A percentile compares a stretch with the other conserved stretches of the same genome.
Evolutionary conservation across 2,888 invertebrate genomes (phyloP).

Genomic region (Lepidocyrtinus sp.): DNA sequence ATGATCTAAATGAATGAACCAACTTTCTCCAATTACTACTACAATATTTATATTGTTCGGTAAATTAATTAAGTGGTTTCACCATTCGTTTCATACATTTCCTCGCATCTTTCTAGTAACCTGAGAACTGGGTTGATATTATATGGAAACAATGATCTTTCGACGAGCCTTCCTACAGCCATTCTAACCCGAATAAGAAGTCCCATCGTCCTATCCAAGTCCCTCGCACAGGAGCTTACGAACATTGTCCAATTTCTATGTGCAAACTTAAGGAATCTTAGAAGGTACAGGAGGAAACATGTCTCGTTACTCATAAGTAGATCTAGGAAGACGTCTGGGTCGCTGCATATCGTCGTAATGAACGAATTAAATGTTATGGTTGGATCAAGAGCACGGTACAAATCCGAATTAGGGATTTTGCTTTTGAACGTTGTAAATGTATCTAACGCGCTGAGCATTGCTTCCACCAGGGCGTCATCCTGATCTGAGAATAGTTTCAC

Average conservation of each 20-base stretch:
- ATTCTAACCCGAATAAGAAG: conserved; percentile 84
- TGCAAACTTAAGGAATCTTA: conserved; percentile 88
- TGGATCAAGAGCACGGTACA: conserved; percentile 85
- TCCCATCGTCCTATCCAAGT: conserved; percentile 86
- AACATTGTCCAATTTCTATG: conserved; percentile 88
- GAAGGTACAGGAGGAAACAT: conserved; percentile 87
- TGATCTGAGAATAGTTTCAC: conserved; percentile 92
- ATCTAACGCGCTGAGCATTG: conserved; percentile 92
- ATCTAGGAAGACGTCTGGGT: conserved; percentile 86
- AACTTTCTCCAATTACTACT: too few species aligned
- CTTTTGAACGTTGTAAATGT: conserved; percentile 84
- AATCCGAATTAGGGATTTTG: conserved; percentile 67
- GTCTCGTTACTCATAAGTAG: conserved; percentile 92
- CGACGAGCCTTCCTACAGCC: conserved; percentile 86
- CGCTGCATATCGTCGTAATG: conserved; percentile 85
- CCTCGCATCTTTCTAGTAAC: conserved; percentile 87
- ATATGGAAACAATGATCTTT: conserved; percentile 88
- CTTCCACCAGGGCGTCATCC: conserved; percentile 91
- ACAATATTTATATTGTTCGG: conserved; percentile 9
- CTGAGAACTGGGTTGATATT: conserved; percentile 90
- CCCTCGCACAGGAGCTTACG: conserved; percentile 82
- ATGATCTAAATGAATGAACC: too few species aligned
- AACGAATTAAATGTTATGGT: conserved; percentile 90
- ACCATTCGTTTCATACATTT: conserved; percentile 86
- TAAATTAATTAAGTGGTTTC: conserved; percentile 36